Conservation (phyloP, 2,797 vertebrate species). For the Protosalanx chinensis region DNA sequence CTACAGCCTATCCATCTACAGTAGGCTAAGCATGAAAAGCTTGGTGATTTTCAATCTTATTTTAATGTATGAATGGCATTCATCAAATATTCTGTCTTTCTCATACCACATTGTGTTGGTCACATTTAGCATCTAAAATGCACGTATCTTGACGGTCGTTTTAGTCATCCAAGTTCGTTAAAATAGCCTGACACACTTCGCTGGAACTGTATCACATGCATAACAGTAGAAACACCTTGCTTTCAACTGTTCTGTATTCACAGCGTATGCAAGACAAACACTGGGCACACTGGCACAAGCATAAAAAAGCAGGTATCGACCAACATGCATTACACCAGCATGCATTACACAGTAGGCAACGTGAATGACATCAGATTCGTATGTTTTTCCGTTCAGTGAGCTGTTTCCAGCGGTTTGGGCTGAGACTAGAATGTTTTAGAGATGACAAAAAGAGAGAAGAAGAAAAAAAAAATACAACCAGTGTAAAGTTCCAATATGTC, state of each 20-base stretch:
- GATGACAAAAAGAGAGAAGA: constrained; percentile 21
- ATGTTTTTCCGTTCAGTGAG: constrained; percentile 29
- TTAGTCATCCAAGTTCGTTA: not conserved
- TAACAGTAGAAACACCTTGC: too few species aligned
- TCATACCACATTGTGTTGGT: too few species aligned
- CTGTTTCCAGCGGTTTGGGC: constrained; percentile 30
- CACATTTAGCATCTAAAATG: too few species aligned
- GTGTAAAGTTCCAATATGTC: constrained; percentile 63
- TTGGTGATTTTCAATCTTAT: too few species aligned
- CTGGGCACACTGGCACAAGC: not conserved
- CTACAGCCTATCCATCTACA: too few species aligned
- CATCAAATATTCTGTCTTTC: too few species aligned
- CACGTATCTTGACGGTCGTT: not conserved
- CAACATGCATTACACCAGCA: not conserved
- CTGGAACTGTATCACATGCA: not conserved
- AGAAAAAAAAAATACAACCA: constrained; percentile 18
- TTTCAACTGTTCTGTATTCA: too few species aligned
- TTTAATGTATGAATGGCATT: too few species aligned
- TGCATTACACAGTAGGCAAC: not conserved
- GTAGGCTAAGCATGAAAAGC: too few species aligned
- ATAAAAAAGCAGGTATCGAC: not conserved
- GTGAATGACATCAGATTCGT: constrained; percentile 20
- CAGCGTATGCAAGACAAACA: too few species aligned
- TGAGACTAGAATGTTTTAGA: constrained; percentile 19
- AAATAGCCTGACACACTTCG: not conserved